Percentiles rank a stretch among this genome's conserved stretches.
phyloP scores from a whole-genome alignment of 2,113 vertebrate genomes.

The human region GRCh38 chr3:87099001-87099500 shows the following conservation, averaged over 20 bases:
- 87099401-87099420: not conserved
- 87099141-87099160: too few species aligned
- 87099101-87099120: too few species aligned
- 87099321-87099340: not conserved
- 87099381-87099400: not conserved
- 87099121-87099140: too few species aligned
- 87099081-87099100: too few species aligned
- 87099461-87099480: not conserved
- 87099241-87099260: not conserved
- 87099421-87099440: not conserved
- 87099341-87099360: not conserved
- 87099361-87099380: slow-evolving; percentile 16
- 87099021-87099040: too few species aligned
- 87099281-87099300: not conserved
- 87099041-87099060: too few species aligned
- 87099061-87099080: too few species aligned
- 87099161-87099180: too few species aligned
- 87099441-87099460: not conserved
- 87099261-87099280: not conserved
- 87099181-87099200: too few species aligned
- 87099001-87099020: too few species aligned
- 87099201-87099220: too few species aligned
- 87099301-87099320: not conserved
- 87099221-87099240: too few species aligned
- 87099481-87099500: not conserved